Percentiles rank a stretch among this genome's conserved stretches.
phyloP scores from a whole-genome alignment of 2,113 vertebrate species.

The Nyctibius bracteatus region DNA sequence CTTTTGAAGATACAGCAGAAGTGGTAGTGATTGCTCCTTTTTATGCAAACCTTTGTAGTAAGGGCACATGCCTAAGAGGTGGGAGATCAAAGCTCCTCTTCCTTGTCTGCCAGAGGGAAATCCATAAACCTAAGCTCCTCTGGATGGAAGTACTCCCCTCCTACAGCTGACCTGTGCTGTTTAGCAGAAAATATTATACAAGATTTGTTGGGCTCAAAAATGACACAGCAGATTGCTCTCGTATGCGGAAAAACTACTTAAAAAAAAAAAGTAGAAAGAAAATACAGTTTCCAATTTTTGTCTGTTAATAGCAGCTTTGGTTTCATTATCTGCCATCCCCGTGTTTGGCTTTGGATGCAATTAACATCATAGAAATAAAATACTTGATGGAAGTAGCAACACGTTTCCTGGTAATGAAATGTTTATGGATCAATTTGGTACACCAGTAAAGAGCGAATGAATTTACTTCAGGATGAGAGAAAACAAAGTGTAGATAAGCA shows the following conservation, averaged over 20 bases:
- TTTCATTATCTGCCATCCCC: not conserved
- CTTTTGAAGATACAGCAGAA: not conserved
- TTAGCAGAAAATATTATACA: not conserved
- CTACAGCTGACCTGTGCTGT: rapidly evolving
- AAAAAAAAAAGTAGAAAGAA: not conserved
- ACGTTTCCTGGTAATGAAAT: constrained; percentile 61
- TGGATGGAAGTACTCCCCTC: not conserved
- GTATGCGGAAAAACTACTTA: not conserved
- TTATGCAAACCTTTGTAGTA: not conserved
- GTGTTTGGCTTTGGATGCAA: not conserved
- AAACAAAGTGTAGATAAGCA: not conserved
- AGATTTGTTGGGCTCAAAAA: not conserved
- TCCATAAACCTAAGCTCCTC: not conserved
- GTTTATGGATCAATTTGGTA: constrained; percentile 62
- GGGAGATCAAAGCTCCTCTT: not conserved
- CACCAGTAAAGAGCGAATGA: constrained; percentile 22
- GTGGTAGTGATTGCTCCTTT: not conserved
- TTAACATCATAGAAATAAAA: constrained; percentile 38
- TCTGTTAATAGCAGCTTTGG: not conserved
- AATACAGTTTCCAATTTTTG: not conserved
- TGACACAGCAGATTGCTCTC: not conserved
- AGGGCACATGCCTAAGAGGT: not conserved
- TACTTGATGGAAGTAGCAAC: not conserved
- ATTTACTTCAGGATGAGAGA: constrained; percentile 39
- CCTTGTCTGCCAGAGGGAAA: not conserved